Percentiles rank a stretch among this genome's conserved stretches.
These are phyloP conservation scores for Alviniconcha marisindica DNA, from an alignment of 1,140 invertebrate species.

Conservation along the genomic window DNA sequence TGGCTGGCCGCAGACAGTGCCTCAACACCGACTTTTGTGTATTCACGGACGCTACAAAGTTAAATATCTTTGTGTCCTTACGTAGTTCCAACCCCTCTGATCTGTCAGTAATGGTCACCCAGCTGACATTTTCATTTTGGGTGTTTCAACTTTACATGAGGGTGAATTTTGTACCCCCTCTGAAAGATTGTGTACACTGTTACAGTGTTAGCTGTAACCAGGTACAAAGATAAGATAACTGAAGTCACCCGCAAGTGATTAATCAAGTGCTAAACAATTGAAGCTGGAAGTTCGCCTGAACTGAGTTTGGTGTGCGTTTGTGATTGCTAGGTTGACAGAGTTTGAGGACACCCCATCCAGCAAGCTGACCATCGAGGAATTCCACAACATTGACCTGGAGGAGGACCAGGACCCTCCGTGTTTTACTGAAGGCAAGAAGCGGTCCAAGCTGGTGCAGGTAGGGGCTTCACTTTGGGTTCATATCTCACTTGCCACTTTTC, in stretches of 20 bases:
- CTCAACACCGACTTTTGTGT: no score
- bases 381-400: slow-evolving; percentile 97
- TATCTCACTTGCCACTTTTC: background rate
- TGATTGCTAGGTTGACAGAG: slow-evolving; percentile 84
- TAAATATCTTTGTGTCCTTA: no score
- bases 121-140: background rate
- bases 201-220: background rate
- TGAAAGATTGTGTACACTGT: background rate
- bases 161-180: background rate
- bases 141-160: background rate
- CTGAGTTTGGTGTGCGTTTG: slow-evolving; percentile 1
- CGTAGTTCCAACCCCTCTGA: no score
- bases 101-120: no score
- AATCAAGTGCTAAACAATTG: background rate
- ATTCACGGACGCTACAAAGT: no score
- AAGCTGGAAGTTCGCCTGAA: background rate
- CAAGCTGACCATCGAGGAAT: slow-evolving; percentile 94
- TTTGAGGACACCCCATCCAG: slow-evolving; percentile 97
- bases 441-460: slow-evolving; percentile 6
- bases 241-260: no score
- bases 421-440: slow-evolving; percentile 90
- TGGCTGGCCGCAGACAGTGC: no score
- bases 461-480: background rate
- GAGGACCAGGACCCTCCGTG: slow-evolving; percentile 95
- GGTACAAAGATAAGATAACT: background rate